Base-by-base conservation (phyloP, 2,113 vertebrate genomes). In the Caranx ignobilis region DNA sequence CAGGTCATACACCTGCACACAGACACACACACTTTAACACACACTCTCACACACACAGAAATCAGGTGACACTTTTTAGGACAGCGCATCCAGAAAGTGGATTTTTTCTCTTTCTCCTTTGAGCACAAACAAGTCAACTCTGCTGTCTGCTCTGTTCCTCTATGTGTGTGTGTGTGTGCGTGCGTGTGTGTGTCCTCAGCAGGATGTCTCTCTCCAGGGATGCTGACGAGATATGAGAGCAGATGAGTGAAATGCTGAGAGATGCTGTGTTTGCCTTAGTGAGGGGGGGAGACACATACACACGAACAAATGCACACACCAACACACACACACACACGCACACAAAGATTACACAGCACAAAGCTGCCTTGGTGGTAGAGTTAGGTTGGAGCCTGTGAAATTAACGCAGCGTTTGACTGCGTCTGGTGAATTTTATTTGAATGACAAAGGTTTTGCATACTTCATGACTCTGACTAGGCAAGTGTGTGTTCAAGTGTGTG, bases 201-300 rank as follows among this genome's bases (percentile, higher is more conserved):
- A 66, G 60, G 47, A 32, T 57, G 8, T 52, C 19, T 75, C 39
- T 75, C 71, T 71, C 76, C 26, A 71, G 72, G 71, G 66, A 67
- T 55, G 71, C 52, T 65, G 50, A 70, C 3, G n/a, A 66, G 71
- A 75, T 34, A 5, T 60, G 72, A 48, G 61, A 75, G 66, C 47
- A 56, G 55, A 80, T 62, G 66, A 80, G 41, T 1, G 10, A 32
- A 11, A 3, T 47, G 64, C 43, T 74, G 71, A 37, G 73, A 82
- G 45, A 52, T 66, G 59, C 66, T 59, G 37, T 84, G 76, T 84
- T 79, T 70, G 54, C 45, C 50, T 69, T 45, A 59, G 63, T 84
- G 75, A 64, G 60, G 60, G 16, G 60, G 6, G 21, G 43, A 57
- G 5, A 47, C 26, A 41, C 8, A 64, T 57, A 59, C 50, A 64